Conservation (phyloP, 2,113 vertebrate genomes). For the Triplophysa siluroides region DNA sequence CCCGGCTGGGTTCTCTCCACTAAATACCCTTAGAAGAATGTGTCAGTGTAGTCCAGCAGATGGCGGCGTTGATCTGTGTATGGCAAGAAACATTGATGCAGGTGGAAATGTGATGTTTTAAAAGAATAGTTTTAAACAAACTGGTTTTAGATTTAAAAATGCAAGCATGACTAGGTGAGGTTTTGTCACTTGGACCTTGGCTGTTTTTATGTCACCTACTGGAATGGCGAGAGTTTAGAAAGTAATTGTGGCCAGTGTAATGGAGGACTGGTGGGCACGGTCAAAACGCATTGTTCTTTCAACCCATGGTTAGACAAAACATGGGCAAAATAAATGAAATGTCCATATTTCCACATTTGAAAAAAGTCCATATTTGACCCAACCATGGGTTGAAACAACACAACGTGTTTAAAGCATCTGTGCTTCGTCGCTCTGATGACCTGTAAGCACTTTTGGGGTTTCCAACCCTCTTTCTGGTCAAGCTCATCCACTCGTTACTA, state of each 20-base stretch:
- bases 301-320: too few relatives aligned
- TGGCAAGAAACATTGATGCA: background rate
- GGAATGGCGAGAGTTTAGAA: background rate
- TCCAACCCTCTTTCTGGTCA: too few relatives aligned
- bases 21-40: background rate
- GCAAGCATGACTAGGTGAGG: too few relatives aligned
- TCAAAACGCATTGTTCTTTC: too few relatives aligned
- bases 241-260: too few relatives aligned
- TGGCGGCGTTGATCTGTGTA: slow-evolving; percentile 1
- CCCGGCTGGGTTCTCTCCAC: background rate
- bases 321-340: too few relatives aligned
- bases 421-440: background rate
- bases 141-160: background rate
- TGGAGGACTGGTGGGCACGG: slow-evolving; percentile 19
- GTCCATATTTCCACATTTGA: too few relatives aligned
- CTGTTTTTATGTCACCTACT: background rate
- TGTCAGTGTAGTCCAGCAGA: background rate
- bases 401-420: background rate
- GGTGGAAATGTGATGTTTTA: background rate
- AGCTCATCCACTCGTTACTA: background rate
- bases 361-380: too few relatives aligned
- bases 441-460: background rate
- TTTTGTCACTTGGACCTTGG: background rate
- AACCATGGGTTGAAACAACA: too few relatives aligned
- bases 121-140: background rate